Evolutionary conservation across 2,888 invertebrate genomes (phyloP).

Genomic region (Ornithoptera alexandrae): DNA sequence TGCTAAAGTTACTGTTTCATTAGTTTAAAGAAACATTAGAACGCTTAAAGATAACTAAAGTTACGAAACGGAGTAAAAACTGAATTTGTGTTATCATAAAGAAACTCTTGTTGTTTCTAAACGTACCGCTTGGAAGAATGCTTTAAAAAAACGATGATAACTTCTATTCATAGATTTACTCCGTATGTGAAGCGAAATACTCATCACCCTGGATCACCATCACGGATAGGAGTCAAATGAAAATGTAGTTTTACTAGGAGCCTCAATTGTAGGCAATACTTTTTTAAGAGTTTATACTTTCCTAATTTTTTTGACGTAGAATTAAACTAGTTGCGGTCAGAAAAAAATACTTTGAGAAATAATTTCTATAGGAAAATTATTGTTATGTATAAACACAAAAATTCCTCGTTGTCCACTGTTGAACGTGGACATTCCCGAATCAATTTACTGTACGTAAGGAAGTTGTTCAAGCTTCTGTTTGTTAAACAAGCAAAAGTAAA

Average conservation of each 20-base stretch:
- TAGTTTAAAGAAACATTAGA: constrained; percentile 21
- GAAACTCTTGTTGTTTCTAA: constrained; percentile 19
- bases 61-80: not conserved
- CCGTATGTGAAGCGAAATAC: not conserved
- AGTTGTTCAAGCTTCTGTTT: not conserved
- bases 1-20: constrained; percentile 16
- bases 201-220: too few species aligned
- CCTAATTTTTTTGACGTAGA: not conserved
- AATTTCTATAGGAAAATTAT: not conserved
- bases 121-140: constrained; percentile 4
- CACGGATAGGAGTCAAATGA: too few species aligned
- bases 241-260: too few species aligned
- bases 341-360: not conserved
- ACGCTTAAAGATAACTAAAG: constrained; percentile 20
- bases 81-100: constrained; percentile 22
- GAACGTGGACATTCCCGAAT: too few species aligned
- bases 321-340: not conserved
- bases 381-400: not conserved
- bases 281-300: too few species aligned
- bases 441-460: not conserved
- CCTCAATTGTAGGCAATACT: too few species aligned
- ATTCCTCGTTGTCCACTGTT: not conserved
- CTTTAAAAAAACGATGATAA: not conserved
- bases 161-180: not conserved
- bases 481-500: not conserved